Conservation (phyloP, 2,797 vertebrate genomes). For the Percopsis omiscomaycus region DNA sequence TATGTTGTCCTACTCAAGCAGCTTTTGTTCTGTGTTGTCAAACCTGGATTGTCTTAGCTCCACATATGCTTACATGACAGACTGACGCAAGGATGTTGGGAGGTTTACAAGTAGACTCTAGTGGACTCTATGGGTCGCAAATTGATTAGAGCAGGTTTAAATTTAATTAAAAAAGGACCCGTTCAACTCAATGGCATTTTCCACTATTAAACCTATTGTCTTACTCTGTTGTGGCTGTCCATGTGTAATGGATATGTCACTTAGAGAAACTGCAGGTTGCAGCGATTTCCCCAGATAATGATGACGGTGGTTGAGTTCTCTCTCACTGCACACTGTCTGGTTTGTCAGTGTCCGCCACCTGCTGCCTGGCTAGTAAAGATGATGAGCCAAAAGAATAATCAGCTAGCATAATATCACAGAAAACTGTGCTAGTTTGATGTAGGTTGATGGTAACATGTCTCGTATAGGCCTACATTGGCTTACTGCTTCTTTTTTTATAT, state of each 20-base stretch:
- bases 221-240: slow-evolving; percentile 50
- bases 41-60: too few species aligned
- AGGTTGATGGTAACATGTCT: too few species aligned
- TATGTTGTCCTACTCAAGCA: too few species aligned
- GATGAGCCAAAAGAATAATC: neutral
- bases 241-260: slow-evolving; percentile 24
- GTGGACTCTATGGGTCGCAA: too few species aligned
- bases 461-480: neutral
- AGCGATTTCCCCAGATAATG: slow-evolving; percentile 20
- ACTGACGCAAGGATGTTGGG: too few species aligned
- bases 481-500: neutral
- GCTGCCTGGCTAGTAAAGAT: slow-evolving; percentile 76
- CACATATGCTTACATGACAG: too few species aligned
- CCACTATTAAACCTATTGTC: slow-evolving; percentile 9
- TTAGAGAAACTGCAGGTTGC: slow-evolving; percentile 25
- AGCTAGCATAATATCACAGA: neutral
- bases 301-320: slow-evolving; percentile 31
- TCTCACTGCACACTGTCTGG: slow-evolving; percentile 75
- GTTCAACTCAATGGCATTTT: neutral
- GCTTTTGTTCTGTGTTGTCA: too few species aligned
- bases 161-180: too few species aligned
- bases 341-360: slow-evolving; percentile 81
- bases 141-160: too few species aligned
- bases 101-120: too few species aligned
- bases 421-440: neutral